These are phyloP conservation scores for Asteroscopus sphinx DNA, from an alignment of 2,888 invertebrate species.

Conservation along the genomic window DNA sequence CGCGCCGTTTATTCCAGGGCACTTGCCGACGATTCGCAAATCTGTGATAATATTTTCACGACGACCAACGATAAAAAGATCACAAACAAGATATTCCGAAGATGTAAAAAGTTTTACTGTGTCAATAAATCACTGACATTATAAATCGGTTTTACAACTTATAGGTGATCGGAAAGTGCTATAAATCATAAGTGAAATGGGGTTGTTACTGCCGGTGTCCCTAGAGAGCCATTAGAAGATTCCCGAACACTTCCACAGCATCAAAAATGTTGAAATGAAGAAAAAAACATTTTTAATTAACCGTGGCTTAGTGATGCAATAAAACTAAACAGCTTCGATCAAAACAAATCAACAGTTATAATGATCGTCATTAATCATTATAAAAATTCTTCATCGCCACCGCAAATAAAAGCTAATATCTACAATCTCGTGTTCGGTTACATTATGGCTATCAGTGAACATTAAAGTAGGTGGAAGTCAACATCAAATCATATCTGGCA, in stretches of 20 bases:
- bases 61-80: slow-evolving; percentile 47
- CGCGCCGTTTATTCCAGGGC: slow-evolving; percentile 64
- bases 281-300: slow-evolving; percentile 62
- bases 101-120: slow-evolving; percentile 79
- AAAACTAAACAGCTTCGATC: slow-evolving; percentile 72
- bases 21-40: slow-evolving; percentile 52
- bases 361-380: slow-evolving; percentile 72
- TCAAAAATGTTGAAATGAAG: slow-evolving; percentile 20
- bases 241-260: slow-evolving; percentile 55
- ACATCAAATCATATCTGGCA: slow-evolving; percentile 74
- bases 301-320: slow-evolving; percentile 60
- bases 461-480: slow-evolving; percentile 67
- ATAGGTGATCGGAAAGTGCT: slow-evolving; percentile 76
- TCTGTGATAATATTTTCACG: slow-evolving; percentile 53
- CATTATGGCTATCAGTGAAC: slow-evolving; percentile 62
- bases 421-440: slow-evolving; percentile 66
- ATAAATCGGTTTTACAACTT: slow-evolving; percentile 84
- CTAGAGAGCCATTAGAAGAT: slow-evolving; percentile 70
- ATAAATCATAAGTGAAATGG: slow-evolving; percentile 82
- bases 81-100: slow-evolving; percentile 61
- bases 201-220: slow-evolving; percentile 68
- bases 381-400: slow-evolving; percentile 70
- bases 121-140: slow-evolving; percentile 83
- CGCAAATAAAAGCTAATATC: slow-evolving; percentile 70
- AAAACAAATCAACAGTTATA: slow-evolving; percentile 75